Base-by-base conservation (phyloP, 2,888 invertebrate genomes). In the Aromia moschata region DNA sequence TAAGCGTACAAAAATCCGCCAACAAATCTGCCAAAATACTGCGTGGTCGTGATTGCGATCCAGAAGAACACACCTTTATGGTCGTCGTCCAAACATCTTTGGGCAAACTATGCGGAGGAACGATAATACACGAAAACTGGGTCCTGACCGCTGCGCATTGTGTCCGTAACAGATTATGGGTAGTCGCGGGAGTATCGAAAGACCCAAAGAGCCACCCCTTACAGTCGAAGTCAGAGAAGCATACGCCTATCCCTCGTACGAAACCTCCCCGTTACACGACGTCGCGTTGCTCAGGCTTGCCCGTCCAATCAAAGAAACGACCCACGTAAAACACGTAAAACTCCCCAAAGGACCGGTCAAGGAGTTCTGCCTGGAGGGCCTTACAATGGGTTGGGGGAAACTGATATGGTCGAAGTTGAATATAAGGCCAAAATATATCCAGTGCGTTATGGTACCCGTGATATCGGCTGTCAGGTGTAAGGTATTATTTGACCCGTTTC, bases 91-190 rank as follows among this genome's bases (percentile, higher is more conserved):
- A 20, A 2, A 17, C 31, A n/a, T 2, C n/a, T 1, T 10, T 12
- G 12, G 9, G 20, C 4, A 31, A 43, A 10, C 7, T 30, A 10
- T 53, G 53, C 14, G 53, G 53, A n/a, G 53, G 53, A 15, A 44
- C 53, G 12, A 15, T 53, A 4, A 4, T 53, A 11, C 17, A 33
- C 44, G n/a, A 31, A 17, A n/a, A 17, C 10, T 53, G 53, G 53
- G n/a, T 53, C 9, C 44, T 53, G 1, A 44, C 53, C 11, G 53
- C 53, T 12, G 53, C 53, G 2, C 53, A 53, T 20, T 53, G 53
- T 33, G 5, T 5, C n/a, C 11, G 12, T n/a, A 5, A 0, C 1
- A 15, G 3, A 9, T 9, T 20, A 4, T 12, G 9, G 5, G 49
- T 49, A n/a, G 12, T 12, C 5, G 49, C 49, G 3, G 49, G 49